Evolutionary conservation across 2,797 vertebrate species (phyloP).

Genomic region (Adrianichthys oophorus): DNA sequence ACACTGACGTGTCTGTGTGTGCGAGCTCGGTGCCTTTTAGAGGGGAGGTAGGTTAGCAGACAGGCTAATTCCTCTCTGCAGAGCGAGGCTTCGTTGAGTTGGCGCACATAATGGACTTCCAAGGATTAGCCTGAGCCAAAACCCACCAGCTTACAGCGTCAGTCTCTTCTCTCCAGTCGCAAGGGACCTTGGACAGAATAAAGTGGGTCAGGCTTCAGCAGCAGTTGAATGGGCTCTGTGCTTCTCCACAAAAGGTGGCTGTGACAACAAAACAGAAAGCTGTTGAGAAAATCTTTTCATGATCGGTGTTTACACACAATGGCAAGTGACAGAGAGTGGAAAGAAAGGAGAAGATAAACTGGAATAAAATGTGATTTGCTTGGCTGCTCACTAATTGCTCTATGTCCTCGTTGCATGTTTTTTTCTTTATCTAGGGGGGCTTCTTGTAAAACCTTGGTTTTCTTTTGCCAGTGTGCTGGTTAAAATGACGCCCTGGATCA

Average conservation of each 20-base stretch:
- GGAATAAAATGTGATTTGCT: conserved; percentile 64
- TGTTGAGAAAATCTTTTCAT: conserved; percentile 46
- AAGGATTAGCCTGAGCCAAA: conserved; percentile 64
- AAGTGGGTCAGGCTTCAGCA: conserved; percentile 64
- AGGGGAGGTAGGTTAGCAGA: conserved; percentile 60
- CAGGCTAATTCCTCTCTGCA: conserved; percentile 60
- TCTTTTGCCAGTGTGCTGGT: conserved; percentile 50
- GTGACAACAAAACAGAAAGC: conserved; percentile 45
- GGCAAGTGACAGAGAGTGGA: conserved; percentile 23
- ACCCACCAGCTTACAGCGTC: conserved; percentile 47
- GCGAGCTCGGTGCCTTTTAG: conserved; percentile 25
- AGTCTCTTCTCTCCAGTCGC: conserved; percentile 38
- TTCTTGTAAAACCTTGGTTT: conserved; percentile 55
- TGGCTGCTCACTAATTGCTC: conserved; percentile 76
- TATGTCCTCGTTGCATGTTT: conserved; percentile 53
- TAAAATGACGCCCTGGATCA: conserved; percentile 41
- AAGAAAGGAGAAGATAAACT: conserved; percentile 53
- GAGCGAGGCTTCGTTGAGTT: conserved; percentile 59
- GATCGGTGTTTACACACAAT: conserved; percentile 44
- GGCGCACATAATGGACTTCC: conserved; percentile 67
- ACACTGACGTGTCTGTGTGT: conserved; percentile 22
- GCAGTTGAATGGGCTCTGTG: conserved; percentile 39
- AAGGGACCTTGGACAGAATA: conserved; percentile 57
- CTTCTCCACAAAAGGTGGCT: conserved; percentile 35
- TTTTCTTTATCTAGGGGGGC: conserved; percentile 52